These are phyloP conservation scores for Drosophila kokeensis DNA, from an alignment of 2,888 invertebrate genomes.

Conservation along the genomic window DNA sequence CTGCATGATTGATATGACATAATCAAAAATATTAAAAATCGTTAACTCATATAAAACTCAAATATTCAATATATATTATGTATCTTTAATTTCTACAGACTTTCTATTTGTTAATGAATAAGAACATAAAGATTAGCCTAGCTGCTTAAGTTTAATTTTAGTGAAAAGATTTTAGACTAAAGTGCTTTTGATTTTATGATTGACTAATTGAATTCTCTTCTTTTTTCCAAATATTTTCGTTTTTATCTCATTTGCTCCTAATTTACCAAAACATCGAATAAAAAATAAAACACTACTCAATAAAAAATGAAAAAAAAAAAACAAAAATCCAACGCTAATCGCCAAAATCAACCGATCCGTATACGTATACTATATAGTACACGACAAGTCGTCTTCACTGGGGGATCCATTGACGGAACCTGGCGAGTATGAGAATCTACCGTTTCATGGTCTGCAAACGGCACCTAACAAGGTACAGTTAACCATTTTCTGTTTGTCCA, in stretches of 20 bases:
- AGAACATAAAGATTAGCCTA: constrained; percentile 25
- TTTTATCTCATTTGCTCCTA: constrained; percentile 52
- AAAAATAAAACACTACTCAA: constrained; percentile 23
- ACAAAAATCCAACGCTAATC: constrained; percentile 52
- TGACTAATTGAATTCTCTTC: constrained; percentile 63
- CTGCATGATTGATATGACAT: constrained; percentile 39
- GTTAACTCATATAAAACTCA: constrained; percentile 12
- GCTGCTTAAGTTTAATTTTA: constrained; percentile 53
- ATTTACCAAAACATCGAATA: constrained; percentile 38
- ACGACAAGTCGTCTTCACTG: constrained; percentile 86
- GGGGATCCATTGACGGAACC: constrained; percentile 91
- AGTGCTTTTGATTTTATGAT: constrained; percentile 55
- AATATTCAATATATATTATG: constrained; percentile 5
- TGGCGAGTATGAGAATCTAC: constrained; percentile 97
- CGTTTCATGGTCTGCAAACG: constrained; percentile 97
- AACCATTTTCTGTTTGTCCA: constrained; percentile 26
- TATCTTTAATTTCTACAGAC: constrained; percentile 28
- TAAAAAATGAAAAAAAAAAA: constrained; percentile 9
- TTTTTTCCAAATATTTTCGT: constrained; percentile 50
- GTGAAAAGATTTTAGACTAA: constrained; percentile 36
- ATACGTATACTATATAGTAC: constrained; percentile 78
- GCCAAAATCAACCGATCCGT: constrained; percentile 62
- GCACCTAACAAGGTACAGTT: constrained; percentile 94
- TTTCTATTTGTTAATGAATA: constrained; percentile 22
- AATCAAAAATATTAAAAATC: constrained; percentile 6